These are phyloP conservation scores for Flexamia atlantica DNA, from an alignment of 2,888 invertebrate genomes.

Conservation along the genomic window DNA sequence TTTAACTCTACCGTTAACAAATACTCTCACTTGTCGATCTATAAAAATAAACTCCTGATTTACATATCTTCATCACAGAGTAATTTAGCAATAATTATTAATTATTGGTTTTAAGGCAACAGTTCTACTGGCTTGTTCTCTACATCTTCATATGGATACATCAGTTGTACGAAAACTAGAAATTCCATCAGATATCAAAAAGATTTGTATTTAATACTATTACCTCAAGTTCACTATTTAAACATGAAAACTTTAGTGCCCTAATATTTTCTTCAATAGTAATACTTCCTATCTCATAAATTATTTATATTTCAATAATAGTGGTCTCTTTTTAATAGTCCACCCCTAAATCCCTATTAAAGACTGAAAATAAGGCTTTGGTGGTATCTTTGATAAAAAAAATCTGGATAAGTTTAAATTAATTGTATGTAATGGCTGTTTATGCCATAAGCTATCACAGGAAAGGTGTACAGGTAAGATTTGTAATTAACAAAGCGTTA, in stretches of 20 bases:
- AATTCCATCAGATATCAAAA: not conserved
- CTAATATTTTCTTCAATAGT: not conserved
- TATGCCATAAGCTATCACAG: not conserved
- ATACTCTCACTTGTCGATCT: slow-evolving; percentile 47
- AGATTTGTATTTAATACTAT: not conserved
- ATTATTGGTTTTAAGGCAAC: slow-evolving; percentile 41
- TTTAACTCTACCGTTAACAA: slow-evolving; percentile 42
- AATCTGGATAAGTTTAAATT: not conserved
- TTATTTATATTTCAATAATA: not conserved
- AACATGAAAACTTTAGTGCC: not conserved
- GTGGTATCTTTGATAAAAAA: not conserved
- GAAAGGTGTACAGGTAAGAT: not conserved
- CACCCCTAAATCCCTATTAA: not conserved
- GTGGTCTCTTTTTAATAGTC: not conserved
- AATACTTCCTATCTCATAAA: slow-evolving; percentile 5
- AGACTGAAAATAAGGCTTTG: slow-evolving; percentile 8
- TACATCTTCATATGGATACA: slow-evolving; percentile 20
- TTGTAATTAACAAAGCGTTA: not conserved
- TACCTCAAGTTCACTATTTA: not conserved
- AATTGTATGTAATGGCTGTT: not conserved
- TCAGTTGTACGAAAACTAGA: slow-evolving; percentile 8
- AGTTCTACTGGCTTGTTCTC: slow-evolving; percentile 4
- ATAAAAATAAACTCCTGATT: slow-evolving; percentile 63
- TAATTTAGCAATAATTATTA: slow-evolving; percentile 46
- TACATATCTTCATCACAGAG: slow-evolving; percentile 62